These are phyloP conservation scores for Heliconius hermathena DNA, from an alignment of 1,140 invertebrate species.

Conservation along the genomic window DNA sequence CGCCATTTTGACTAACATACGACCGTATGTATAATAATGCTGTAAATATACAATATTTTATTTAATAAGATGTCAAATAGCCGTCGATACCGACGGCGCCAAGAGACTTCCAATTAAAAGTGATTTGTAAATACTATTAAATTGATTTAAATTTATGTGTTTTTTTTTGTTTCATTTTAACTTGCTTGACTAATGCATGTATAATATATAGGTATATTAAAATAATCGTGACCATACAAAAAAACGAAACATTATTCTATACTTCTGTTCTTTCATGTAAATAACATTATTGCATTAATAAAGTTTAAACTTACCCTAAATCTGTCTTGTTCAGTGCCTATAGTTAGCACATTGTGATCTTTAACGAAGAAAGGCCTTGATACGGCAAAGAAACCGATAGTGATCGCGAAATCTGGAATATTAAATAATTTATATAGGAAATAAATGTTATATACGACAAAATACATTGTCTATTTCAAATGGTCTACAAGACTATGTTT, in stretches of 20 bases:
- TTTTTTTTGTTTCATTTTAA: too few species aligned
- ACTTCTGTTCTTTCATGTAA: neutral
- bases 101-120: neutral
- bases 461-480: too few species aligned
- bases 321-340: constrained; percentile 85
- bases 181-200: too few species aligned
- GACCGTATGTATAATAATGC: constrained; percentile 97
- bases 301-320: constrained; percentile 83
- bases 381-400: constrained; percentile 97
- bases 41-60: constrained; percentile 38
- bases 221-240: too few species aligned
- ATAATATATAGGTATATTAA: too few species aligned
- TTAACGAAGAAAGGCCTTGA: constrained; percentile 95
- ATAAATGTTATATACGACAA: too few species aligned
- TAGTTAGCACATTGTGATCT: constrained; percentile 85
- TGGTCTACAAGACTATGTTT: too few species aligned
- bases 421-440: neutral
- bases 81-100: too few species aligned
- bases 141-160: too few species aligned
- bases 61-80: too few species aligned
- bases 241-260: neutral
- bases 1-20: constrained; percentile 98
- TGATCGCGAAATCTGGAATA: constrained; percentile 93
- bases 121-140: too few species aligned
- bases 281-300: neutral